Base-by-base conservation (phyloP, 1,140 invertebrate genomes). In the Drosophila setifemur region DNA sequence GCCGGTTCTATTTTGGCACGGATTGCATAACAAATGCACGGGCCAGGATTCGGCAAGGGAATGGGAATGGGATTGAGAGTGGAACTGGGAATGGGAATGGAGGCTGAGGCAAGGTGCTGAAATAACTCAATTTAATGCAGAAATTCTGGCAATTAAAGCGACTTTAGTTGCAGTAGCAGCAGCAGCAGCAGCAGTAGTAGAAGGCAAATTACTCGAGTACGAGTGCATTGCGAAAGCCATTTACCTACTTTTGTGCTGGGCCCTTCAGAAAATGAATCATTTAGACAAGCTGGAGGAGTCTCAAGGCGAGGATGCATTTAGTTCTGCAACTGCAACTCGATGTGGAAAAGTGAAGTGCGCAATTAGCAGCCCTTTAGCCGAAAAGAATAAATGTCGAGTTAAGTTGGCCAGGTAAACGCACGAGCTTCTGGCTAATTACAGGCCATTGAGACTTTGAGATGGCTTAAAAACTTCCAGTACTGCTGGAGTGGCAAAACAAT, bases 401-500 rank as follows among this genome's bases (percentile, higher is more conserved):
- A 79, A 79, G 63, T 74, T 68, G 53, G 37, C 73, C 28, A 73
- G 50, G 61, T 39, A 66, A 48, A 37, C 44, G 69, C 68, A 71
- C 26, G 42, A 54, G 67, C 60, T 60, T 74, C 66, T 48, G 61
- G 81, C 79, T 83, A 83, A 83, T 83, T 83, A 81, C 79, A 48
- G 60, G 50, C 74, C 81, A 83, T 83, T 85, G 73, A 83, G 79
- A 49, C 67, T 61, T 49, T 48, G 35, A 69, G 64, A 12, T 43
- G 58, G 52, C n/a, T 45, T 64, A 70, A 45, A 81, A 75, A 81
- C 60, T 82, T 73, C 37, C 42, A 60, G 39, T n/a, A 50, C 28
- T 43, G 16, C 42, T 61, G 26, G 33, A 70, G 76, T 81, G 55
- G 39, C 35, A 57, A 40, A 49, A 49, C 55, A 75, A 67, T 54